Base-by-base conservation (phyloP, 2,113 vertebrate species). In the Pycnonotus jocosus region DNA sequence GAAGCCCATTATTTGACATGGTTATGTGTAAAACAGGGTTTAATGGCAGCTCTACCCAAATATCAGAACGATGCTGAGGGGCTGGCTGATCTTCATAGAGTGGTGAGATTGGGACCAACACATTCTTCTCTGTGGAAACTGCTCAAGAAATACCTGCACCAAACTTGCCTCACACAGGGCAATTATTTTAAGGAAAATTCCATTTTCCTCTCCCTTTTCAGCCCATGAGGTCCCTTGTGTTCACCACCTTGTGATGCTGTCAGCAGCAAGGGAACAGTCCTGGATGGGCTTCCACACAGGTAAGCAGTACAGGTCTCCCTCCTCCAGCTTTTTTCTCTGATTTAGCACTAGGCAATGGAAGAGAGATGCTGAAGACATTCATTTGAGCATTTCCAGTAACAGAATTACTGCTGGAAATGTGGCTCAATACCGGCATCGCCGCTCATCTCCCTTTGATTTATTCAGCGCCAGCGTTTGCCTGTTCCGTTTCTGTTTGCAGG, bases 251-350 rank as follows among this genome's bases (percentile, higher is more conserved):
- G 28, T 0, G 0, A 15, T 53, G 47, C 9, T 0, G 0, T 7
- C 0, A 0, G 38, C 2, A 4, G 24, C 3, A 1, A 2, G 27
- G 27, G 48, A 81, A 3, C 2, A 1, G 0, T 40, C 5, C 45
- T 4, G 27, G 6, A 10, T 61, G 35, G 23, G 11, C 0, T 92
- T 37, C 15, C 22, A 16, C 58, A 15, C 4, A 33, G 40, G 56
- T 74, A 9, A 81, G 15, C 27, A 38, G 9, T 7, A 2, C 4
- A 61, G 27, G 33, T 10, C 28, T 17, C 33, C 23, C 5, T 83
- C 10, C 35, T 57, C 21, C 31, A 51, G 25, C 9, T 82, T 80
- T 77, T 19, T 40, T 42, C 81, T 48, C 60, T 48, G 58, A 48
- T 81, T 86, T 81, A 56, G 16, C 50, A 18, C 12, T 38, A 47